Conservation (phyloP, 2,888 invertebrate genomes). For the Drosophila macrospina region DNA sequence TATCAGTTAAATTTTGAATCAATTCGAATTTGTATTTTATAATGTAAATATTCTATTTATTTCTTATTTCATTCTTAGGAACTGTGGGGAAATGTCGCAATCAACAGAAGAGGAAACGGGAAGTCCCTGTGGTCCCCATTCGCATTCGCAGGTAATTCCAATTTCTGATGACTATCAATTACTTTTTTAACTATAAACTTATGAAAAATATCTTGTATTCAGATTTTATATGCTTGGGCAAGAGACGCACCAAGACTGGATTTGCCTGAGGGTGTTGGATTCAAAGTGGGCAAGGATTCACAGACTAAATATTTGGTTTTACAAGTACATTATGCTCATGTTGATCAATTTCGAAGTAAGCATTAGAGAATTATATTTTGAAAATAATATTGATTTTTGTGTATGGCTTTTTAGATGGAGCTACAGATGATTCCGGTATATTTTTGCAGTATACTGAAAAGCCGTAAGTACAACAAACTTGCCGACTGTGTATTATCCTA, state of each 20-base stretch:
- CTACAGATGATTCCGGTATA: slow-evolving; percentile 94
- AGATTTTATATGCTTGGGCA: slow-evolving; percentile 98
- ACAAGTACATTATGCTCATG: slow-evolving; percentile 94
- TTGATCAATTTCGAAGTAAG: slow-evolving; percentile 88
- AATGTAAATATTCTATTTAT: neutral
- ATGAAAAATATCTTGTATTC: neutral
- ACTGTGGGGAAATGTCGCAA: slow-evolving; percentile 96
- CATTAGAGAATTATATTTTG: neutral
- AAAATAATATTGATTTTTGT: neutral
- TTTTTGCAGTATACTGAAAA: slow-evolving; percentile 91
- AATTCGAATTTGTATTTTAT: too few species aligned
- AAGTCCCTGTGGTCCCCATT: slow-evolving; percentile 91
- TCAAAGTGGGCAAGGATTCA: slow-evolving; percentile 94
- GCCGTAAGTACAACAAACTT: slow-evolving; percentile 86
- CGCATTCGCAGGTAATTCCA: slow-evolving; percentile 86
- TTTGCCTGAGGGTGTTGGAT: slow-evolving; percentile 95
- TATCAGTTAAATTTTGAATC: neutral
- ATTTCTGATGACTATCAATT: neutral
- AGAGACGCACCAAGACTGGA: slow-evolving; percentile 93
- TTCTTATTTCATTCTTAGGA: slow-evolving; percentile 86
- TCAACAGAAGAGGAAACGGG: slow-evolving; percentile 87
- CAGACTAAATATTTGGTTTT: slow-evolving; percentile 95
- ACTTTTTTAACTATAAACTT: neutral
- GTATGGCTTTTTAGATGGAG: slow-evolving; percentile 87
- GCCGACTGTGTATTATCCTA: neutral